phyloP scores from a whole-genome alignment of 2,113 vertebrate genomes.

The Pagrus major region DNA sequence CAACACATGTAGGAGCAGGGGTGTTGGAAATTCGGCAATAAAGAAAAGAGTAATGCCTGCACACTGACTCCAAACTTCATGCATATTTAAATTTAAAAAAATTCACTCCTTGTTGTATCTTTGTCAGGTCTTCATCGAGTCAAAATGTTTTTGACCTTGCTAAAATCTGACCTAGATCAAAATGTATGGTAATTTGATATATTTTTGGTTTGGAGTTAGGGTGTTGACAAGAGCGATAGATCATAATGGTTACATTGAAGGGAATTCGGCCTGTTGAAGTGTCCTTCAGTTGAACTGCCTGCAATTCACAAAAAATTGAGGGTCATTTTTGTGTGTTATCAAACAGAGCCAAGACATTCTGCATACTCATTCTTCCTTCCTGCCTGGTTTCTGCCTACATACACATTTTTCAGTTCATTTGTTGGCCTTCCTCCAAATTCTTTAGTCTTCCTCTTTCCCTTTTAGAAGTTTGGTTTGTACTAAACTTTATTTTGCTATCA shows the following conservation, averaged over 20 bases:
- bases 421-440: neutral
- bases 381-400: conserved; percentile 45
- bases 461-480: neutral
- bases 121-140: neutral
- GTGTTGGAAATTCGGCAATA: neutral
- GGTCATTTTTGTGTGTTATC: conserved; percentile 35
- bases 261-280: neutral
- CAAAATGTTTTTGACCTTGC: neutral
- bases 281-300: conserved; percentile 19
- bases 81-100: neutral
- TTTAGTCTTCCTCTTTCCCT: neutral
- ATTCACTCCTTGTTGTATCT: neutral
- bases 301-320: neutral
- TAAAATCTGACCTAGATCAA: neutral
- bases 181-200: neutral
- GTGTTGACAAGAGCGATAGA: neutral
- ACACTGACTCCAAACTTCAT: too few relatives aligned
- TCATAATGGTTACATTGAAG: neutral
- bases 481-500: conserved; percentile 7
- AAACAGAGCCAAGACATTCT: conserved; percentile 39
- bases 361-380: conserved; percentile 70
- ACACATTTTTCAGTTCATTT: conserved; percentile 26
- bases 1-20: neutral
- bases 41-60: neutral
- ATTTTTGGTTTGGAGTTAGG: neutral